These are phyloP conservation scores for Popillia japonica DNA, from an alignment of 1,140 invertebrate species.

Conservation along the genomic window DNA sequence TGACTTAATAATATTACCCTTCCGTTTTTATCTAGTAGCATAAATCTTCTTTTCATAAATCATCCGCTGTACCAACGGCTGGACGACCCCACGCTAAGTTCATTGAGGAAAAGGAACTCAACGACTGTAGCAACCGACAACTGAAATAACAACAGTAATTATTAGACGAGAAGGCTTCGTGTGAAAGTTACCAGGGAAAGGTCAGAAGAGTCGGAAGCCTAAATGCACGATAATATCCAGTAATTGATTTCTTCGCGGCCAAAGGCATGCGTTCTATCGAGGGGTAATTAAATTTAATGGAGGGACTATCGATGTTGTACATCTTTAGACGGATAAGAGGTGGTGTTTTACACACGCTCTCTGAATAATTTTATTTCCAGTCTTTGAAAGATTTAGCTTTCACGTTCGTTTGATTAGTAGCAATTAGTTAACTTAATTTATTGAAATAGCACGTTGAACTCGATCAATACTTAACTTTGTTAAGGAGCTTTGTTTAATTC, in stretches of 20 bases:
- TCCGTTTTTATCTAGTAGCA: background rate
- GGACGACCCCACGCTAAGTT: background rate
- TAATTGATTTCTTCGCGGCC: constrained; percentile 13
- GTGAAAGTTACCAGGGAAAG: constrained; percentile 14
- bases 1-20: constrained; percentile 1
- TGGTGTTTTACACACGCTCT: background rate
- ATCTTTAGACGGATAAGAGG: background rate
- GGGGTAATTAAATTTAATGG: constrained; percentile 15
- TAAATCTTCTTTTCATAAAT: constrained; percentile 12
- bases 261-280: background rate
- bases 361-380: background rate
- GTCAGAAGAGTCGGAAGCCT: constrained; percentile 13
- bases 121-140: background rate
- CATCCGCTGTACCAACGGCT: background rate
- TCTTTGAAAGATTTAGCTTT: background rate
- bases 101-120: background rate
- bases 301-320: constrained; percentile 9
- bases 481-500: no score
- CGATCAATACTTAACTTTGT: no score
- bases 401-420: no score
- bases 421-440: no score
- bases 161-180: background rate
- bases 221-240: constrained; percentile 14
- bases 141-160: constrained; percentile 12
- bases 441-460: no score